Evolutionary conservation across 2,888 invertebrate species (phyloP).

Genomic region (Patella depressa): DNA sequence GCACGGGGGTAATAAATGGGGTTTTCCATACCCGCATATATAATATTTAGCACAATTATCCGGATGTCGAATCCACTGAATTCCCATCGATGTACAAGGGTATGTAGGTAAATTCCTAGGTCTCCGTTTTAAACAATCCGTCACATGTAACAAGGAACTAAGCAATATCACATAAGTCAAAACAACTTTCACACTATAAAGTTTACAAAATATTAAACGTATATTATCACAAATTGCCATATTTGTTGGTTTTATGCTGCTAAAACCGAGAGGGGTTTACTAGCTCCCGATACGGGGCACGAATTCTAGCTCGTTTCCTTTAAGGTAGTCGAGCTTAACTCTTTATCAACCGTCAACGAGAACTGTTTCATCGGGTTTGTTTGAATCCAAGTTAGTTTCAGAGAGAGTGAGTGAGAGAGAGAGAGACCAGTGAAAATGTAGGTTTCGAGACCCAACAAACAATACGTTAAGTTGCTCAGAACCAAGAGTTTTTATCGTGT

Average conservation of each 20-base stretch:
- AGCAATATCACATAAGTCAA: not conserved
- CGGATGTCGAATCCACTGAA: constrained; percentile 31
- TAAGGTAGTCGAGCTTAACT: too few species aligned
- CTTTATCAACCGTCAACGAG: too few species aligned
- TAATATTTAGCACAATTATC: constrained; percentile 32
- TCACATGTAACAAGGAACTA: not conserved
- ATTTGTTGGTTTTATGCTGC: not conserved
- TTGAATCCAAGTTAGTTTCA: too few species aligned
- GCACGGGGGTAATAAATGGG: constrained; percentile 31
- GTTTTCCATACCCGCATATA: constrained; percentile 29
- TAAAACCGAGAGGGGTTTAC: not conserved
- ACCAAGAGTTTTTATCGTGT: not conserved
- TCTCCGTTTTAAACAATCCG: not conserved
- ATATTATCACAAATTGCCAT: not conserved
- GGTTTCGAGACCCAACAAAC: not conserved
- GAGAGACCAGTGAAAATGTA: too few species aligned
- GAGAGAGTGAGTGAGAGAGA: too few species aligned
- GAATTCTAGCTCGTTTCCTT: not conserved
- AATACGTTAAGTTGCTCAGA: not conserved
- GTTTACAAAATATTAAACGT: not conserved
- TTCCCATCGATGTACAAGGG: constrained; percentile 23
- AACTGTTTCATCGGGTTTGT: too few species aligned
- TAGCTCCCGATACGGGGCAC: not conserved
- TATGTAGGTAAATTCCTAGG: constrained; percentile 15
- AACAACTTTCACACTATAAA: not conserved